Conservation (phyloP, 2,797 vertebrate genomes). For the Propithecus deckenii region DNA sequence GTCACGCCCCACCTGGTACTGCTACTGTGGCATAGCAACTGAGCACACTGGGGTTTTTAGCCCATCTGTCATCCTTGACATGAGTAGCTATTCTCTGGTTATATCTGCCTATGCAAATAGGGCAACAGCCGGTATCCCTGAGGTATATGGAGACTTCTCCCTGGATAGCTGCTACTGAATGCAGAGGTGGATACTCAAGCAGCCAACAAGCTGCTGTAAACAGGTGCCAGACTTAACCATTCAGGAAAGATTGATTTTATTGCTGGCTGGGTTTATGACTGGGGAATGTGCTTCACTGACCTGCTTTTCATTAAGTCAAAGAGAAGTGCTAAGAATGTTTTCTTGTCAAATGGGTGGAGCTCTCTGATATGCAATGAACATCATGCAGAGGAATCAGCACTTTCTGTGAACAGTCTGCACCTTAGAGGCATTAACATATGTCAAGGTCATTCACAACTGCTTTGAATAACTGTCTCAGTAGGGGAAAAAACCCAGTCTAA, state of each 20-base stretch:
- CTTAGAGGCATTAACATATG: background rate
- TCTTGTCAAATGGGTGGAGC: background rate
- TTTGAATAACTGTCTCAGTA: conserved; percentile 34
- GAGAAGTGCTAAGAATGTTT: conserved; percentile 46
- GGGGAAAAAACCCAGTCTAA: background rate
- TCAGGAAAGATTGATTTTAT: conserved; percentile 50
- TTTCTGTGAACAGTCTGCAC: background rate
- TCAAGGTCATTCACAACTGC: conserved; percentile 42
- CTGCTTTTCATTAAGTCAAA: conserved; percentile 58
- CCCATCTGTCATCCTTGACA: background rate
- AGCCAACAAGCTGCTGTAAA: background rate
- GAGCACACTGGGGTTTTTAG: background rate
- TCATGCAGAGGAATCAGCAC: background rate
- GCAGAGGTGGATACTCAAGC: background rate
- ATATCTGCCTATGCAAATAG: background rate
- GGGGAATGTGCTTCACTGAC: conserved; percentile 8
- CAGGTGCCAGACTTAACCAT: background rate
- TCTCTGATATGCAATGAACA: conserved; percentile 45
- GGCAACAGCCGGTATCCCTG: background rate
- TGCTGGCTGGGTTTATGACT: conserved; percentile 6
- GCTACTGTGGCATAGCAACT: background rate
- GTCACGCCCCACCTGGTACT: background rate
- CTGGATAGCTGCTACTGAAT: background rate
- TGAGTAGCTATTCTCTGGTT: background rate
- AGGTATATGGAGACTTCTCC: background rate